A percentile compares a stretch with the other conserved stretches of the same genome.
Conservation (phyloP, 2,888 invertebrate species). For the Temnothorax ravouxi region DNA sequence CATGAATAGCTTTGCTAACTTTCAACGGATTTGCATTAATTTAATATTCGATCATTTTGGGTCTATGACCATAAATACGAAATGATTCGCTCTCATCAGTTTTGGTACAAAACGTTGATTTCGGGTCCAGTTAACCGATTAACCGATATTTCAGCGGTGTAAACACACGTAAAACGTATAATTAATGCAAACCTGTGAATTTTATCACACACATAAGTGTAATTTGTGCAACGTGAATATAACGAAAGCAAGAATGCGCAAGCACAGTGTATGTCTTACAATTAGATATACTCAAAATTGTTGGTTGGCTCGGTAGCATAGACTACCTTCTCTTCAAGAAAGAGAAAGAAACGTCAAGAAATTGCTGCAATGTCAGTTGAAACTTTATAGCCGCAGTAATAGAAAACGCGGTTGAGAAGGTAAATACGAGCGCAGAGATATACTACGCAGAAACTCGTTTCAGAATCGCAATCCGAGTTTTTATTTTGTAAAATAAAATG, state of each 20-base stretch:
- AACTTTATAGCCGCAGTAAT: background rate
- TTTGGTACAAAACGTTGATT: no score
- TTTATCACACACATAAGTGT: background rate
- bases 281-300: background rate
- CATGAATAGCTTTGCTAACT: no score
- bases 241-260: background rate
- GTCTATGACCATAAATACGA: no score
- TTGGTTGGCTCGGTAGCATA: background rate
- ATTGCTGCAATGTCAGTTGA: constrained; percentile 5
- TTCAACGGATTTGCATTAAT: no score
- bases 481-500: background rate
- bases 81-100: no score
- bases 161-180: background rate
- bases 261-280: background rate
- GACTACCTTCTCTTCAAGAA: constrained; percentile 11
- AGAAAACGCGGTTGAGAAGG: constrained; percentile 1
- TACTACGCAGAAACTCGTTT: background rate
- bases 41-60: no score
- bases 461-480: background rate
- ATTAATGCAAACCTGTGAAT: background rate
- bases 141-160: background rate
- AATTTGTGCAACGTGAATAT: background rate
- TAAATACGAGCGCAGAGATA: background rate
- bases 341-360: constrained; percentile 12
- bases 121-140: no score